These are phyloP conservation scores for Mirza zaza DNA, from an alignment of 2,113 vertebrate genomes.

Conservation along the genomic window DNA sequence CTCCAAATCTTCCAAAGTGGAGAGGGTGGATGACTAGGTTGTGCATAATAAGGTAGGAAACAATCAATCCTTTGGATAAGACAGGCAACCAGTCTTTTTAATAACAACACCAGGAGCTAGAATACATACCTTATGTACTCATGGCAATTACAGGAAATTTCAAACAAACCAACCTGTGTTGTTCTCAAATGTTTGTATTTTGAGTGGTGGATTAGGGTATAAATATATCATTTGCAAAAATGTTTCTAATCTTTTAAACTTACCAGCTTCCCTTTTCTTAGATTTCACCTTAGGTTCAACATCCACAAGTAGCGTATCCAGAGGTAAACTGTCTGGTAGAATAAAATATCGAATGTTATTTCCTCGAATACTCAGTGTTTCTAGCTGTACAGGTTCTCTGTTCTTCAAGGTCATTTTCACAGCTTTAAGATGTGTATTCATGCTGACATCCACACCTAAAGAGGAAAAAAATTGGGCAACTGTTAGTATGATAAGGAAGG, in stretches of 20 bases:
- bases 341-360: conserved; percentile 99
- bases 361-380: conserved; percentile 96
- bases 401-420: conserved; percentile 99
- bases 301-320: conserved; percentile 98
- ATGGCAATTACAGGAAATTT: background rate
- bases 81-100: background rate
- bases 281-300: conserved; percentile 99
- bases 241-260: conserved; percentile 67
- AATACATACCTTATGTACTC: background rate
- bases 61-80: background rate
- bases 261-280: conserved; percentile 99
- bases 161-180: background rate
- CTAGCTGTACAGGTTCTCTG: conserved; percentile 96
- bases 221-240: background rate
- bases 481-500: background rate
- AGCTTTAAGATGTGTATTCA: conserved; percentile 99
- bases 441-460: conserved; percentile 96
- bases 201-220: background rate
- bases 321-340: conserved; percentile 96
- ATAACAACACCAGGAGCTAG: background rate
- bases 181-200: background rate
- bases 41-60: background rate
- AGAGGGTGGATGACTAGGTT: background rate
- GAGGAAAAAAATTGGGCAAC: background rate
- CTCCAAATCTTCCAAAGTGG: background rate